Evolutionary conservation across 2,797 vertebrate species (phyloP), one percentile per base, ranked within the genome.

Genomic region (Stomatorhinus walkeri): DNA sequence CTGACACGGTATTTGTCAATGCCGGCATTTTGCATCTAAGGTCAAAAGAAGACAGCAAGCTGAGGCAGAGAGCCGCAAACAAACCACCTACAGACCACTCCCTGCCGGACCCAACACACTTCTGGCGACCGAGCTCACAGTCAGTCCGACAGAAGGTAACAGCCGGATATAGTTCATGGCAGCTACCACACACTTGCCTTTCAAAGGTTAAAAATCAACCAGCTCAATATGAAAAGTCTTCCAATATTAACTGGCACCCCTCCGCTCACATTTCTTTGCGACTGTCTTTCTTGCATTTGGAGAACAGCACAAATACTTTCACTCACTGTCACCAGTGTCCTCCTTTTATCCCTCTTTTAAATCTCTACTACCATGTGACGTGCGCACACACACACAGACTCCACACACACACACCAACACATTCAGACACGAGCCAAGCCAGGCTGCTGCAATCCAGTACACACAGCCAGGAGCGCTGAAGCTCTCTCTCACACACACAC

Each of bases 91-190:
- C 89, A 92, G 87, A 91, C 89, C 88, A 32, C 48, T 76, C 87
- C 87, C 59, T 19, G 88, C 88, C 51, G 87, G 89, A 93, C 92
- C 89, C 89, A 92, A 92, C 89, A 90, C 90, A 83, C 88, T 72
- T 90, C 56, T 72, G 86, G 87, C 89, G 84, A 86, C 14, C 51
- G 10, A 16, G 49, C 14, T 86, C 22, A 86, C 90, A 89, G 90
- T 91, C 86, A 89, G 90, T 91, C 91, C 90, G 54, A 87, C 54
- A 90, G 85, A 90, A 56, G 88, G 51, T 36, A 83, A 88, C 68
- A 76, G 40, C 46, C 8, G 5, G 83, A 83, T 4, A 22, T 68
- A 16, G 43, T 68, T 86, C 68, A 54, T 84, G n/a, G 8, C 0
- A 32, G 19, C 32, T 46, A 3, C 40, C 52, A 22, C 81, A 51